Conservation (phyloP, 92 coral and sea anemone genomes). For the Actinostola sp. region DNA sequence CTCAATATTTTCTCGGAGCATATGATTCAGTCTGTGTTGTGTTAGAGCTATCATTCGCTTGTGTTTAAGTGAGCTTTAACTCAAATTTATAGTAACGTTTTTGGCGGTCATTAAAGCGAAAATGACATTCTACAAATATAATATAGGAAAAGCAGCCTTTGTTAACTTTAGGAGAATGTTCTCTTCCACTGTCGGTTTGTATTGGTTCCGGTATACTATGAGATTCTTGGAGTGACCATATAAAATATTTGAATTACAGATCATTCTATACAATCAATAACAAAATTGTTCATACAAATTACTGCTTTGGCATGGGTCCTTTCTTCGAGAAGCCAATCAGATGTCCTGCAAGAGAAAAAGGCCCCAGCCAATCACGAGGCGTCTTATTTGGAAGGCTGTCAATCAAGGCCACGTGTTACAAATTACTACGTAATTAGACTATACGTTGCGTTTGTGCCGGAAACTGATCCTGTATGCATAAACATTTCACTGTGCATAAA, state of each 20-base stretch:
- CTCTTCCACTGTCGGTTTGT: constrained; percentile 33
- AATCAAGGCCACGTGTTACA: constrained; percentile 95
- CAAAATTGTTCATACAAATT: constrained; percentile 41
- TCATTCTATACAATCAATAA: constrained; percentile 57
- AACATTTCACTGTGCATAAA: constrained; percentile 78
- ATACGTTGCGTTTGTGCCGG: constrained; percentile 88
- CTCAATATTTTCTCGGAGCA: not conserved
- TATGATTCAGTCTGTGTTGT: constrained; percentile 18
- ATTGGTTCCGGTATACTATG: constrained; percentile 79
- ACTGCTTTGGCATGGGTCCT: constrained; percentile 82
- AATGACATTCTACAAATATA: constrained; percentile 58
- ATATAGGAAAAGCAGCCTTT: constrained; percentile 44
- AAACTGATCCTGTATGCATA: constrained; percentile 75
- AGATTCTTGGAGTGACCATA: constrained; percentile 56
- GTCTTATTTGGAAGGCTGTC: constrained; percentile 76
- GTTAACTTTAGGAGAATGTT: constrained; percentile 56
- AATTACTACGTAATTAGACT: constrained; percentile 91
- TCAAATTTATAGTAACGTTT: constrained; percentile 55
- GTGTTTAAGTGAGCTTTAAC: constrained; percentile 49
- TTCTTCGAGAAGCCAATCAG: constrained; percentile 68
- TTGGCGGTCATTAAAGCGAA: constrained; percentile 54
- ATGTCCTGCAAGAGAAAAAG: constrained; percentile 53
- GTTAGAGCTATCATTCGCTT: not conserved
- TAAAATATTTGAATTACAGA: constrained; percentile 65
- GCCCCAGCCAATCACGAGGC: constrained; percentile 72